Evolutionary conservation across 1,140 invertebrate genomes (phyloP), one percentile per base, ranked within the genome.

Genomic region (Lepidurus apus): DNA sequence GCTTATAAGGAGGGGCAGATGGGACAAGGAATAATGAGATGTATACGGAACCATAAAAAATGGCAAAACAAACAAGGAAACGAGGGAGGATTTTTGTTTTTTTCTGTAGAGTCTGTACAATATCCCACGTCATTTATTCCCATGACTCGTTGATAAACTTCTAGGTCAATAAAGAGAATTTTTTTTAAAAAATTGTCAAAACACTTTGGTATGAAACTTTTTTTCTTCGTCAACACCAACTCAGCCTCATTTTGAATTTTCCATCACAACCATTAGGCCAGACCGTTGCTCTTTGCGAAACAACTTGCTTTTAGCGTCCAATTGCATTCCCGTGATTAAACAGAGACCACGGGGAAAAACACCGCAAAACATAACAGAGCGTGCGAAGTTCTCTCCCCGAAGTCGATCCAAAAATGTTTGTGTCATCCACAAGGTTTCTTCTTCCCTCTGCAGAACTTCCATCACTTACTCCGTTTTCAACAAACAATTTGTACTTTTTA

Each of bases 191-290:
- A 34, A 65, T n/a, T 65, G 53, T 65, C 17, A 65, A 65, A 65
- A 65, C 53, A 65, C 53, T 65, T 65, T 65, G 53, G 53, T 65
- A 65, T 65, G 53, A 65, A 65, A 65, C 53, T 65, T 65, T 65
- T 65, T 65, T 17, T 47, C 53, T 65, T 9, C 53, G 17, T 65
- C 21, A 65, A n/a, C 53, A 65, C 7, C n/a, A 65, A 65, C 53
- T n/a, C 53, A 65, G 53, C 53, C 53, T 65, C 53, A 65, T 65
- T 65, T 65, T 65, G 53, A 65, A 65, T 65, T 65, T 65, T 65
- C 53, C 53, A 65, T 65, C 53, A 65, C 53, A 65, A 65, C 53
- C 53, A 65, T 65, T 65, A 65, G 53, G 53, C 53, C 53, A 65
- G 53, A 65, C 53, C 17, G 53, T 17, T 21, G 53, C 21, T 65